Percentiles rank a stretch among this genome's conserved stretches.
phyloP scores from a whole-genome alignment of 1,140 invertebrate species.

The Trypoxylus dichotomus region DNA sequence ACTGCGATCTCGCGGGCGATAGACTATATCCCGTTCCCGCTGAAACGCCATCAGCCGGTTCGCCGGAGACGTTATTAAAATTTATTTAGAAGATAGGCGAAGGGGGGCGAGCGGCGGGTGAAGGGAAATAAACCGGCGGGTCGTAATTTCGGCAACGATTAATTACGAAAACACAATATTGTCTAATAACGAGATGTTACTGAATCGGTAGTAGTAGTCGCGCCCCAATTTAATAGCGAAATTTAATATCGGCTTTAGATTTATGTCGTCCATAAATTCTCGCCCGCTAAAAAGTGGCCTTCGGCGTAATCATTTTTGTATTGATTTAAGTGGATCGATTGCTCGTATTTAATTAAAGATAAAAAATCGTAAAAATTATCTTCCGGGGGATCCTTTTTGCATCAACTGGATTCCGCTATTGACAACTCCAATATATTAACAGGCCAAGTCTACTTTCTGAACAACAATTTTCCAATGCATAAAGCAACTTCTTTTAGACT shows the following conservation, averaged over 20 bases:
- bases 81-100: neutral
- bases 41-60: neutral
- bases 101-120: no score
- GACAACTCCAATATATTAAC: no score
- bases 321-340: neutral
- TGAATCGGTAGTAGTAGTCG: neutral
- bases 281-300: neutral
- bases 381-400: no score
- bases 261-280: slow-evolving; percentile 2
- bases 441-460: no score
- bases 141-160: slow-evolving; percentile 15
- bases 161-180: slow-evolving; percentile 23
- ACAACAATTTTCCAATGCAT: no score
- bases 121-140: neutral
- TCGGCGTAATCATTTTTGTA: neutral
- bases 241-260: slow-evolving; percentile 1
- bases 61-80: neutral
- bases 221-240: neutral
- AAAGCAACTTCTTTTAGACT: no score
- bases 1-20: no score
- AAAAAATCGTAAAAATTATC: no score
- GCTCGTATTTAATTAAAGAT: neutral
- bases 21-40: no score
- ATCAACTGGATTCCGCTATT: no score
- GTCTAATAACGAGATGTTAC: slow-evolving; percentile 14